Evolutionary conservation across 1,140 invertebrate genomes (phyloP).

Genomic region (Ooceraea biroi): DNA sequence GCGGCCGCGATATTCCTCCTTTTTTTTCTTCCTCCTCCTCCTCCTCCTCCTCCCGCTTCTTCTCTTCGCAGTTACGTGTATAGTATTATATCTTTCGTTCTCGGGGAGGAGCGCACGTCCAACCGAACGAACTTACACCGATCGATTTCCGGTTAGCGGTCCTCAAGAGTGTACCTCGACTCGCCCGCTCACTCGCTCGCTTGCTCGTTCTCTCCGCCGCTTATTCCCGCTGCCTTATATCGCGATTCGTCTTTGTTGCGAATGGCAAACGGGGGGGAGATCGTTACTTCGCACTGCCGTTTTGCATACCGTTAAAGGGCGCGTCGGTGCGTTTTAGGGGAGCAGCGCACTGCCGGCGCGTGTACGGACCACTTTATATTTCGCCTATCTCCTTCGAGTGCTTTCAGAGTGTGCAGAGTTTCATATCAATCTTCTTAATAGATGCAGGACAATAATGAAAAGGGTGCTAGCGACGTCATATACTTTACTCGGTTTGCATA

Average conservation of each 20-base stretch:
- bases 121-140: slow-evolving; percentile 58
- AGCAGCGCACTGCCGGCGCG: background rate
- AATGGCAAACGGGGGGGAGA: background rate
- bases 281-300: slow-evolving; percentile 44
- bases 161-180: slow-evolving; percentile 23
- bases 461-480: too few relatives aligned
- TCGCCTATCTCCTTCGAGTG: background rate
- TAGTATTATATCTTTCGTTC: slow-evolving; percentile 72
- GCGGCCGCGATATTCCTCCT: slow-evolving; percentile 27
- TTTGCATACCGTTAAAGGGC: slow-evolving; percentile 30
- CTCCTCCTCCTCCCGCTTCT: slow-evolving; percentile 17
- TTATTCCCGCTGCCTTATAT: slow-evolving; percentile 50
- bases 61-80: slow-evolving; percentile 62
- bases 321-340: slow-evolving; percentile 10
- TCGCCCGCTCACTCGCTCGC: slow-evolving; percentile 1
- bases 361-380: background rate
- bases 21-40: slow-evolving; percentile 25
- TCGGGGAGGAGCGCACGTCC: slow-evolving; percentile 64
- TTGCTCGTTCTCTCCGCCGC: too few relatives aligned
- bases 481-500: too few relatives aligned
- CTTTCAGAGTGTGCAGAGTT: background rate
- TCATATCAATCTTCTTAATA: too few relatives aligned
- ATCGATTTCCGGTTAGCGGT: slow-evolving; percentile 60
- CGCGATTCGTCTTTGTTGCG: slow-evolving; percentile 60
- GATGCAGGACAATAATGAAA: too few relatives aligned